Base-by-base conservation (phyloP, 2,113 vertebrate species). In the Strix aluco region DNA sequence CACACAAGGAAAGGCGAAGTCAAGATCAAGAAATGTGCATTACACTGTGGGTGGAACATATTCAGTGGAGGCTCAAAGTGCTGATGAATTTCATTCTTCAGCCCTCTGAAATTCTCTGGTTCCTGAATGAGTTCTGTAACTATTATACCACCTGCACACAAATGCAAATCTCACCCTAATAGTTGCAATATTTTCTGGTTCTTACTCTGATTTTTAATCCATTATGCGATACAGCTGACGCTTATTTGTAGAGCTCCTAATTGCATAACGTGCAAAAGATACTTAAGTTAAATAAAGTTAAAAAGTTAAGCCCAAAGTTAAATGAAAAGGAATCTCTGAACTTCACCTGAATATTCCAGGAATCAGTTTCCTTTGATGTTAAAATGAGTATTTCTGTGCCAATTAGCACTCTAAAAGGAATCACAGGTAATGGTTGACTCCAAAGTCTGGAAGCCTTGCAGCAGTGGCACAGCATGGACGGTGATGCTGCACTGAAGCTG, bases 401-500 rank as follows among this genome's bases (percentile, higher is more conserved):
- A 75, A 0, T 47, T 66, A 91, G 13, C 44, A 13, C 7, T 36
- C 18, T 46, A 29, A 38, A 54, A 32, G 34, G 20, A 62, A 34
- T 66, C 11, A 17, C 19, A 46, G 67, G 5, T 75, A 51, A 44
- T 52, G 29, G 42, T 6, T 62, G 51, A 55, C 42, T 83, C 15
- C 7, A 4, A 23, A 74, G n/a, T 74, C n/a, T 1, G 0, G 80
- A 84, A 75, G 32, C 38, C 32, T 58, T 81, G 69, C 46, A 62
- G n/a, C 29, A 26, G n/a, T 47, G 25, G 15, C 30, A 22, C 10
- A 42, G 44, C 1, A 0, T 58, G 23, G 25, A 6, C 0, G 0
- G 25, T 19, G n/a, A 21, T 81, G n/a, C 55, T 82, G 6, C 32
- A 10, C 4, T 78, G 44, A 58, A 80, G 25, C 62, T 71, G 22